Evolutionary conservation across 2,797 vertebrate genomes (phyloP), one percentile per base, ranked within the genome.

Genomic region (Anas acuta): DNA sequence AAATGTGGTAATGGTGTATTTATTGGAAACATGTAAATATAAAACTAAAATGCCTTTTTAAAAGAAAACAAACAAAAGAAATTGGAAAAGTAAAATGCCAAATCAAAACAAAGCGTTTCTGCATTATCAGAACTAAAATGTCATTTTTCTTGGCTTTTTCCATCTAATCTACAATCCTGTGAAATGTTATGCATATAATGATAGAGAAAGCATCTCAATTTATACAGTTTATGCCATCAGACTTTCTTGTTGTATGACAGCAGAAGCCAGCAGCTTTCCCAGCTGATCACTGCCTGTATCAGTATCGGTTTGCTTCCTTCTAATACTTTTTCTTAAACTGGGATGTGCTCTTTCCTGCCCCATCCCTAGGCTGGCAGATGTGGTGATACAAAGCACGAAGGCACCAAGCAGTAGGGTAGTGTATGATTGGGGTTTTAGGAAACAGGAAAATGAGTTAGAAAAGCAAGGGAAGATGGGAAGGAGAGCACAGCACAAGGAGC

Each of bases 381-480:
- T 45, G 43, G 8, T 45, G 18, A 45, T 19, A 45, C 43, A 41
- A 79, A 77, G 35, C 35, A 49, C 1, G 11, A 45, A 71, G 13
- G 57, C 2, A 13, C 51, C 14, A 20, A 35, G 51, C 45, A 64
- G 51, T 4, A 16, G 2, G 47, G 14, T 18, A 9, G 45, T 72
- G 19, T 30, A 28, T 3, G 43, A 14, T 0, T 2, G 0, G 17
- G 54, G 16, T 56, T 60, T 49, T 49, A 33, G 23, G 18, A 64
- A 72, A 3, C 18, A 76, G 65, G 54, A 18, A 32, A 30, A 74
- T 6, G 22, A 7, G 5, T 25, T 33, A 28, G 33, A 65, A 84
- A 75, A 37, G 17, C 4, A 60, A 28, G 1, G 0, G 35, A 33
- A 30, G 33, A 47, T 25, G 1, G 0, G 0, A 51, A 62, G 62